A percentile compares a stretch with the other conserved stretches of the same genome.
Evolutionary conservation across 2,797 vertebrate genomes (phyloP).

Genomic region (Gallinago nigripennis): DNA sequence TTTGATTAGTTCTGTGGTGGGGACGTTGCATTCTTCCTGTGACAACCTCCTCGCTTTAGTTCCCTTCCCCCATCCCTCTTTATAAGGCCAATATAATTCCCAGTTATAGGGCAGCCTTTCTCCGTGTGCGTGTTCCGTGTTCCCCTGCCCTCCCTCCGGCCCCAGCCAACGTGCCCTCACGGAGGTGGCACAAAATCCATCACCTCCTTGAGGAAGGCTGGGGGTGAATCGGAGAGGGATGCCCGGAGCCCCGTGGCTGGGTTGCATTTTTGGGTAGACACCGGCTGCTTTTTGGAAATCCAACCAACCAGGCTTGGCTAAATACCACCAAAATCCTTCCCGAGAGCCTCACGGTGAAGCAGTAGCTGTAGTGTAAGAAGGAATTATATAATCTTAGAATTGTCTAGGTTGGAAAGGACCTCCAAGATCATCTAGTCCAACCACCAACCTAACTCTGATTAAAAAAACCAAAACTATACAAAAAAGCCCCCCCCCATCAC

Average conservation of each 20-base stretch:
- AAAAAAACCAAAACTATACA: too few species aligned
- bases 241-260: background rate
- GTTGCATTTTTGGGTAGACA: background rate
- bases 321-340: background rate
- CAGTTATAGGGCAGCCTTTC: background rate
- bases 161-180: background rate
- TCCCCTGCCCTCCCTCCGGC: background rate
- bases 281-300: background rate
- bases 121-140: background rate
- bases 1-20: background rate
- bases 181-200: background rate
- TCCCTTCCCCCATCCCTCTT: conserved; percentile 1
- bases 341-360: background rate
- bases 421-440: too few species aligned
- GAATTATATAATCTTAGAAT: too few species aligned
- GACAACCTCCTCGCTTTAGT: background rate
- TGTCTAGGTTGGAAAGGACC: too few species aligned
- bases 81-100: background rate
- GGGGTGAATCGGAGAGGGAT: background rate
- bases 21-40: background rate
- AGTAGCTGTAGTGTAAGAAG: background rate
- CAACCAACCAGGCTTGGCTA: background rate
- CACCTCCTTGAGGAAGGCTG: background rate
- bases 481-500: too few species aligned
- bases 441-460: too few species aligned